phyloP scores from a whole-genome alignment of 2,888 invertebrate genomes.

The Orthosia incerta region DNA sequence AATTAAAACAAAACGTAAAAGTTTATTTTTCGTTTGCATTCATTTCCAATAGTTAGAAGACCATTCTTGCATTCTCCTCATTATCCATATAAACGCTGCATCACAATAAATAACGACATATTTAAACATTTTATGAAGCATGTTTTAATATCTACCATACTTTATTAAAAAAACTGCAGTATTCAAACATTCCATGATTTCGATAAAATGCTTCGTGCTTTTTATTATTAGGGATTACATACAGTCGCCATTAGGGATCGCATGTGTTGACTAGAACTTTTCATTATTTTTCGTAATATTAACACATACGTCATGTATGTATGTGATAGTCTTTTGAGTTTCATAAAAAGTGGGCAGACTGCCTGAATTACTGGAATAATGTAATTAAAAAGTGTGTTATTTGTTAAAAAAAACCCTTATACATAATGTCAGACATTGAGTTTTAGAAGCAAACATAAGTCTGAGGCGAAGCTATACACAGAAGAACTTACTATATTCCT shows the following conservation, averaged over 20 bases:
- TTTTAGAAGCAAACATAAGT: too few species aligned
- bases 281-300: slow-evolving; percentile 20
- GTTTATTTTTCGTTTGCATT: too few species aligned
- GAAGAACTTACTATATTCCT: too few species aligned
- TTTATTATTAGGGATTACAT: too few species aligned
- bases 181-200: slow-evolving; percentile 20
- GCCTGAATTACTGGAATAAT: neutral
- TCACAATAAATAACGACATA: slow-evolving; percentile 21
- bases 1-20: too few species aligned
- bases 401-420: too few species aligned
- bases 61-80: neutral
- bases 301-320: slow-evolving; percentile 1
- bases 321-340: neutral
- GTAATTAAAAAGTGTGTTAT: too few species aligned
- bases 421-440: too few species aligned
- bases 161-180: slow-evolving; percentile 14
- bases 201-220: slow-evolving; percentile 51
- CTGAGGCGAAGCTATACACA: too few species aligned
- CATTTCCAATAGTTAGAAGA: too few species aligned
- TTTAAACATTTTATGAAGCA: slow-evolving; percentile 6
- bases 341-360: neutral
- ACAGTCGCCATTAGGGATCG: slow-evolving; percentile 30
- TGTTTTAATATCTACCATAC: slow-evolving; percentile 19
- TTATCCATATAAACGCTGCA: neutral
- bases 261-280: slow-evolving; percentile 28